Conservation (phyloP, 2,113 vertebrate genomes). For the Oreochromis niloticus region DNA sequence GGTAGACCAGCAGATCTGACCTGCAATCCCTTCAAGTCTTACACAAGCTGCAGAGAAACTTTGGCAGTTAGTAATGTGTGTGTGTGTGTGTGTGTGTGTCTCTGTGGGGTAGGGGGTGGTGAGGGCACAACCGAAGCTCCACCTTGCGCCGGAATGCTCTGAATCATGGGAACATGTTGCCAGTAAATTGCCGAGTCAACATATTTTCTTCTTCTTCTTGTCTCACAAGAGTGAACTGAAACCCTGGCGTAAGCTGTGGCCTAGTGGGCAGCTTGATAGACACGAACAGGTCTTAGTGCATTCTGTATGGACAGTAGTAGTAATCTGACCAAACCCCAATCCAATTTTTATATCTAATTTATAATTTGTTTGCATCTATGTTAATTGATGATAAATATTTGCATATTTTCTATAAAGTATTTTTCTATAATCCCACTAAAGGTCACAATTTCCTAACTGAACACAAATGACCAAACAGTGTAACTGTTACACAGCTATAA, state of each 20-base stretch:
- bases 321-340: neutral
- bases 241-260: neutral
- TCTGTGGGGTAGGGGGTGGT: neutral
- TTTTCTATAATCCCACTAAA: neutral
- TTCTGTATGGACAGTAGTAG: neutral
- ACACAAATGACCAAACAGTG: neutral
- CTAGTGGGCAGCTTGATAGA: neutral
- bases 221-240: neutral
- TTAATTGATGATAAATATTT: neutral
- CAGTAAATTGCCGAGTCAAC: constrained; percentile 16
- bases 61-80: neutral
- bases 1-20: neutral
- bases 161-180: constrained; percentile 38
- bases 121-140: constrained; percentile 10
- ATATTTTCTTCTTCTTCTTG: neutral
- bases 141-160: constrained; percentile 35
- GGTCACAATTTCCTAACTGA: neutral
- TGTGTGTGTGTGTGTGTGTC: neutral
- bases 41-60: neutral
- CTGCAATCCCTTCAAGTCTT: neutral
- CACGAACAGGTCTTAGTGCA: neutral
- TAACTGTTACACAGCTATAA: neutral
- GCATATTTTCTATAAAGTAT: neutral
- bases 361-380: neutral
- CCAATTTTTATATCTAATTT: neutral